Evolutionary conservation across 92 coral and sea anemone species (phyloP).

Genomic region (Parazoanthus atlanticus): DNA sequence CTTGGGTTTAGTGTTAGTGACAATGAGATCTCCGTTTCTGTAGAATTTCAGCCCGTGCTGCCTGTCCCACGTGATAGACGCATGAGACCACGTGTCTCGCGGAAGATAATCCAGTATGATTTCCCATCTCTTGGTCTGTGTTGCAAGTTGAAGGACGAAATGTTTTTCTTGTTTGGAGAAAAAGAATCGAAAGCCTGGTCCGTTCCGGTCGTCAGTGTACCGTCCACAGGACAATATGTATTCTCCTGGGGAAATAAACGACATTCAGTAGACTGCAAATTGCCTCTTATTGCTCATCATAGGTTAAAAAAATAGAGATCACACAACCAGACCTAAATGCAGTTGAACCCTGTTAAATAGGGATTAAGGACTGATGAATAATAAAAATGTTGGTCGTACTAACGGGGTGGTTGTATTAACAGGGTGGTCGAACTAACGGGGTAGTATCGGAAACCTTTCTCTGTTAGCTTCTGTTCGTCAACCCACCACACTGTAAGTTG

Average conservation of each 20-base stretch:
- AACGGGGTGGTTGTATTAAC: too few relatives aligned
- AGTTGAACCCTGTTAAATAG: too few relatives aligned
- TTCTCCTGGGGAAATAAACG: conserved; percentile 61
- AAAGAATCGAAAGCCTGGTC: conserved; percentile 89
- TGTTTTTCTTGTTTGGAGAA: conserved; percentile 37
- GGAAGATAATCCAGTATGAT: conserved; percentile 69
- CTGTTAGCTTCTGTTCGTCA: too few relatives aligned
- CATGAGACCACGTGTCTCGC: conserved; percentile 79
- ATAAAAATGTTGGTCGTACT: too few relatives aligned
- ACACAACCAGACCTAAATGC: too few relatives aligned
- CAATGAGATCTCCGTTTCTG: conserved; percentile 76
- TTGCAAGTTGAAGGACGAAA: conserved; percentile 78
- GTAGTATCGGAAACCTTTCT: too few relatives aligned
- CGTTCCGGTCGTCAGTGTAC: conserved; percentile 56
- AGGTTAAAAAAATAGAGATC: too few relatives aligned
- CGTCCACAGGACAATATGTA: conserved; percentile 83
- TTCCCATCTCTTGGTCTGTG: conserved; percentile 72
- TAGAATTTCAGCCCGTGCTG: conserved; percentile 81
- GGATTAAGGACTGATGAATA: too few relatives aligned
- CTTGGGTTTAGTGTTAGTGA: conserved; percentile 40
- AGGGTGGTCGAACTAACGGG: too few relatives aligned
- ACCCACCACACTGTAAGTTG: too few relatives aligned
- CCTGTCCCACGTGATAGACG: conserved; percentile 77
- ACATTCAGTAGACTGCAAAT: background rate
- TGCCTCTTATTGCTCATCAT: too few relatives aligned